A percentile compares a stretch with the other conserved stretches of the same genome.
These are phyloP conservation scores for Chrysotoxum bicinctum DNA, from an alignment of 2,888 invertebrate species.

Conservation along the genomic window DNA sequence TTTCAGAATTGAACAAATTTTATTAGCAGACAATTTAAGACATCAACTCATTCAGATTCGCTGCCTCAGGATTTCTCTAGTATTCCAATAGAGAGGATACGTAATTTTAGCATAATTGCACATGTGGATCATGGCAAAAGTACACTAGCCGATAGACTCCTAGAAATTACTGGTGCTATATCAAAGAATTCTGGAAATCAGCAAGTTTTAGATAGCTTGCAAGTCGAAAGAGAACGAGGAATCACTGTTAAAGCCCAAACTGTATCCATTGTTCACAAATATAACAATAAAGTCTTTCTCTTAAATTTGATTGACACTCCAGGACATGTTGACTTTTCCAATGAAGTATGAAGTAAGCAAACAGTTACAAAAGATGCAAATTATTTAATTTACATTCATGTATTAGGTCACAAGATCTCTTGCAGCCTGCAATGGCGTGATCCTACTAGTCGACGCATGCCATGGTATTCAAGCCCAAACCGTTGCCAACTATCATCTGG, in stretches of 20 bases:
- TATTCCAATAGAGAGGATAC: conserved; percentile 83
- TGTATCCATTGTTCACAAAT: conserved; percentile 91
- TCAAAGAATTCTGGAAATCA: conserved; percentile 85
- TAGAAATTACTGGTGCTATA: conserved; percentile 94
- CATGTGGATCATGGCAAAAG: conserved; percentile 99
- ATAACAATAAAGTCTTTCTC: conserved; percentile 88
- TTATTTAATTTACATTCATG: no score
- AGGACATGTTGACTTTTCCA: conserved; percentile 98
- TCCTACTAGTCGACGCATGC: conserved; percentile 97
- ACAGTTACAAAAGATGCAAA: no score
- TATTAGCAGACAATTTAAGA: conserved; percentile 13
- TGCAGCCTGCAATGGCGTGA: conserved; percentile 96
- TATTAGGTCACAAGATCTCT: conserved; percentile 92
- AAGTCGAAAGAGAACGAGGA: conserved; percentile 96
- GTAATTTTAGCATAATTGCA: conserved; percentile 99
- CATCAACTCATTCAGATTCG: neutral
- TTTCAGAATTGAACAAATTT: no score
- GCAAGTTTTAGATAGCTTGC: conserved; percentile 90
- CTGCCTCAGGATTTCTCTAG: conserved; percentile 73
- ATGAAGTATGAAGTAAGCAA: conserved; percentile 86
- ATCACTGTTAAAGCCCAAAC: conserved; percentile 99
- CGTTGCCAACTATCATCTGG: conserved; percentile 96
- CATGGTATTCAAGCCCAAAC: conserved; percentile 98
- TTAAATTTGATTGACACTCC: conserved; percentile 98
- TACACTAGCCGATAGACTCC: conserved; percentile 96